Conservation (phyloP, 2,888 invertebrate species). For the Lottia scabra region DNA sequence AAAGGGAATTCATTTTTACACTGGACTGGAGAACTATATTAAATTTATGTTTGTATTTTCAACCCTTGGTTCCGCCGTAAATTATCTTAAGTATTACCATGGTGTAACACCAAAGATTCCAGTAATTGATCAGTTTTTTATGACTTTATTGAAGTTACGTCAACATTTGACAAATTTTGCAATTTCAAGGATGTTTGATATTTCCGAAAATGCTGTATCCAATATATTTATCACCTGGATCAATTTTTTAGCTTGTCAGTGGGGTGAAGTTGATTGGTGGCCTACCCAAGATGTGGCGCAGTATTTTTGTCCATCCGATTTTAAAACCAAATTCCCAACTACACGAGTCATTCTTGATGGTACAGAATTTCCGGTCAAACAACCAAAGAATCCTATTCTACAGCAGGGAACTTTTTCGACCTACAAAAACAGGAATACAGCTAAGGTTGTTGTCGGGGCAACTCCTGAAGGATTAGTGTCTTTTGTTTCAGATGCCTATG, state of each 20-base stretch:
- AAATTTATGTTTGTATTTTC: too few relatives aligned
- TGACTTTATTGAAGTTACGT: too few relatives aligned
- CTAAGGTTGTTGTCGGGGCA: conserved; percentile 32
- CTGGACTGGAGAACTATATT: too few relatives aligned
- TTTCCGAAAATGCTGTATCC: conserved; percentile 25
- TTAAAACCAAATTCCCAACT: conserved; percentile 20
- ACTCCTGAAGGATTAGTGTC: conserved; percentile 33
- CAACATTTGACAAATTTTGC: background rate
- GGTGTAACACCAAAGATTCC: too few relatives aligned
- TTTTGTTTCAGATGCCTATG: conserved; percentile 28
- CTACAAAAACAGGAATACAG: conserved; percentile 27
- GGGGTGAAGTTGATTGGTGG: conserved; percentile 16
- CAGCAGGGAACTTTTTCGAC: conserved; percentile 16
- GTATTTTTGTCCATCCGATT: conserved; percentile 16
- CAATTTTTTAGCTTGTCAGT: conserved; percentile 17
- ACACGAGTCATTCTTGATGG: conserved; percentile 1
- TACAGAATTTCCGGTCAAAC: conserved; percentile 20
- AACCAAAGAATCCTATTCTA: conserved; percentile 12
- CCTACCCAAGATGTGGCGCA: conserved; percentile 13
- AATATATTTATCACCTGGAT: conserved; percentile 17
- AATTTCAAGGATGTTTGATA: background rate
- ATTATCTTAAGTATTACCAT: too few relatives aligned
- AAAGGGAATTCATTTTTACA: too few relatives aligned
- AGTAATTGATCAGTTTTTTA: too few relatives aligned
- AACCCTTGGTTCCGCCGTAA: too few relatives aligned